Conservation (phyloP, 2,888 invertebrate genomes). For the Chloroclystis v-ata region DNA sequence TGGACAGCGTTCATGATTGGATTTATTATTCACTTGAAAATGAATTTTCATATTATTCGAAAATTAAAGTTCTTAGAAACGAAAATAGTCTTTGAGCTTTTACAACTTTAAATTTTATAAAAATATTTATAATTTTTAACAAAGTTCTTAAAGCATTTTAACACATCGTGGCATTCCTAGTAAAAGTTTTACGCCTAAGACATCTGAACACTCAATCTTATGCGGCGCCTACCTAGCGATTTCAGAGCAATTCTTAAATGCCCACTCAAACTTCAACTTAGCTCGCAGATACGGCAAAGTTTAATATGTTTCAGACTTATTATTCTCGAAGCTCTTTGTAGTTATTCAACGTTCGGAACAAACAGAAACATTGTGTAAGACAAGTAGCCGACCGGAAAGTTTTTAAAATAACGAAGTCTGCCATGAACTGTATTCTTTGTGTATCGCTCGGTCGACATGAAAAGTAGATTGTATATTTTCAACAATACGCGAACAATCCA, state of each 20-base stretch:
- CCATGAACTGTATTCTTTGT: conserved; percentile 26
- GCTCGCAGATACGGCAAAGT: conserved; percentile 17
- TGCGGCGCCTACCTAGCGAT: conserved; percentile 4
- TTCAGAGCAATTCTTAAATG: conserved; percentile 17
- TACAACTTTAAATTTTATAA: too few species aligned
- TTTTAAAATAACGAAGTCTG: conserved; percentile 28
- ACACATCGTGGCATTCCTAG: not conserved
- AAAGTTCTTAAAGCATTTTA: too few species aligned
- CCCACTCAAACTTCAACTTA: conserved; percentile 15
- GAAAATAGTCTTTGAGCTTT: too few species aligned
- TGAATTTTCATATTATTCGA: too few species aligned
- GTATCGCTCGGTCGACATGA: conserved; percentile 23
- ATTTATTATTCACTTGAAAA: too few species aligned
- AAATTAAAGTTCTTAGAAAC: too few species aligned
- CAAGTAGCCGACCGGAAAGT: conserved; percentile 27
- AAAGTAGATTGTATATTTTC: conserved; percentile 22
- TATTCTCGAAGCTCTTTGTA: conserved; percentile 24
- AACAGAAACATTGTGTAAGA: conserved; percentile 24
- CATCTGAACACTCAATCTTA: conserved; percentile 2
- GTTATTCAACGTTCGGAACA: conserved; percentile 26
- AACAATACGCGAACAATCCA: conserved; percentile 19
- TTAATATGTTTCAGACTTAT: conserved; percentile 23
- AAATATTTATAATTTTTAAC: too few species aligned
- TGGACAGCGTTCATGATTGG: too few species aligned
- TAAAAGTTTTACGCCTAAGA: not conserved